Base-by-base conservation (phyloP, 1,140 invertebrate genomes). In the Brachionus paranguensis region DNA sequence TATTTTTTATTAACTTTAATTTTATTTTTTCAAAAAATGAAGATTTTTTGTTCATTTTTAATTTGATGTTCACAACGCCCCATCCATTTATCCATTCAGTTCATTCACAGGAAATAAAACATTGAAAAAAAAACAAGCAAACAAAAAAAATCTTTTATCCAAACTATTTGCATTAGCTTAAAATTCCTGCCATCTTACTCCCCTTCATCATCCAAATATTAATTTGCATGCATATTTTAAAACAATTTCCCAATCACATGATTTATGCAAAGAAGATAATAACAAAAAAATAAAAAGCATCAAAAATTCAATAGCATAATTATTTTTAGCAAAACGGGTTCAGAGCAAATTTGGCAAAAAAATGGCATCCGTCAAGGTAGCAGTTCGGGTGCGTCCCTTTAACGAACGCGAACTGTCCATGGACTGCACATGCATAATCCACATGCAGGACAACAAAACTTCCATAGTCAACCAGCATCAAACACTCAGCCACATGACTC, bases 361-460 rank as follows among this genome's bases (percentile, higher is more conserved):
- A 89, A 76, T 79, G 78, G 78, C 50, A 79, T 60, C 78, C 85
- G 89, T 92, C 0, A 90, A 91, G 85, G 92, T 92, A n/a, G 92
- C 92, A 4, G 91, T 92, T 3, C 86, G 92, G 85, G 91, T 92
- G 43, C 88, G 92, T 33, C 92, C 92, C 83, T 92, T 92, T 88
- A 91, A 89, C 68, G 87, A 88, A 85, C 88, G 88, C 87, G 88
- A 84, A 86, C 86, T 83, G 53, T 70, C n/a, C 10, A 45, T 76
- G 33, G 37, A 60, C 14, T 79, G 50, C 8, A 64, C 64, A 20
- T 60, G 33, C n/a, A 79, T 79, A 8, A 45, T 79, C 5, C 29
- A 37, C 3, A 79, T 79, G 78, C 27, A 79, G 41, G 53, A 20
- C 12, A 60, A n/a, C 20, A 79, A 79, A 60, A 55, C 55, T 11